Evolutionary conservation across 2,797 vertebrate species (phyloP).

Genomic region (Hoplostethus atlanticus): DNA sequence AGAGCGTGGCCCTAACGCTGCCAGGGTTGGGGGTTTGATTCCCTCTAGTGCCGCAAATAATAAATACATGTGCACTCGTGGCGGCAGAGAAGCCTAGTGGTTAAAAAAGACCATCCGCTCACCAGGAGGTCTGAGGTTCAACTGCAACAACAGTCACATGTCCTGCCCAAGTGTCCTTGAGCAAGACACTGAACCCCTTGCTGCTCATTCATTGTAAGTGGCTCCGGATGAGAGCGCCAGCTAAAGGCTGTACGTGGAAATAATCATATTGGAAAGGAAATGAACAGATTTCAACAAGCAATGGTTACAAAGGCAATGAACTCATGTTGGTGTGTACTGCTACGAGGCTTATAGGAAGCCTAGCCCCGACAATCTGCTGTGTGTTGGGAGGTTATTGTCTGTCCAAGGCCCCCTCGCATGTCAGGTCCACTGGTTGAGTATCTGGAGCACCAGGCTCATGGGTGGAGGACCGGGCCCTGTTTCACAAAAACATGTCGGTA

Average conservation of each 20-base stretch:
- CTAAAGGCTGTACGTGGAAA: constrained; percentile 5
- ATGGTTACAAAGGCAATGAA: constrained; percentile 29
- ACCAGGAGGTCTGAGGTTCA: constrained; percentile 11
- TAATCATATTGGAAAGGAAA: constrained; percentile 6
- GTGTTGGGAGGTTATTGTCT: constrained; percentile 45
- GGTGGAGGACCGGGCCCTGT: constrained; percentile 49
- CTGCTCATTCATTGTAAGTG: not conserved
- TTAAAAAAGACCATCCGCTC: constrained; percentile 4
- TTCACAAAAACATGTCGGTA: constrained; percentile 30
- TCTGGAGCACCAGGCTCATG: constrained; percentile 39
- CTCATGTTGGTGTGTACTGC: constrained; percentile 24
- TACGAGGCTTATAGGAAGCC: constrained; percentile 17
- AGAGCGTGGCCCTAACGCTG: too few species aligned
- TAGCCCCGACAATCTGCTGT: constrained; percentile 9
- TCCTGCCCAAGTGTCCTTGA: constrained; percentile 15
- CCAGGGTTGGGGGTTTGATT: not conserved
- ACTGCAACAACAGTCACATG: too few species aligned
- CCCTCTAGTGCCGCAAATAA: not conserved
- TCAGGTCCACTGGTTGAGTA: constrained; percentile 52
- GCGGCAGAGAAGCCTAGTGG: not conserved
- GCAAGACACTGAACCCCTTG: constrained; percentile 8
- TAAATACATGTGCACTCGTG: not conserved
- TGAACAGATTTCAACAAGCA: constrained; percentile 10
- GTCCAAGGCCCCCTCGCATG: constrained; percentile 46
- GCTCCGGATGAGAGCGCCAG: not conserved